Conservation (phyloP, 2,797 vertebrate species). For the Setipinna tenuifilis region DNA sequence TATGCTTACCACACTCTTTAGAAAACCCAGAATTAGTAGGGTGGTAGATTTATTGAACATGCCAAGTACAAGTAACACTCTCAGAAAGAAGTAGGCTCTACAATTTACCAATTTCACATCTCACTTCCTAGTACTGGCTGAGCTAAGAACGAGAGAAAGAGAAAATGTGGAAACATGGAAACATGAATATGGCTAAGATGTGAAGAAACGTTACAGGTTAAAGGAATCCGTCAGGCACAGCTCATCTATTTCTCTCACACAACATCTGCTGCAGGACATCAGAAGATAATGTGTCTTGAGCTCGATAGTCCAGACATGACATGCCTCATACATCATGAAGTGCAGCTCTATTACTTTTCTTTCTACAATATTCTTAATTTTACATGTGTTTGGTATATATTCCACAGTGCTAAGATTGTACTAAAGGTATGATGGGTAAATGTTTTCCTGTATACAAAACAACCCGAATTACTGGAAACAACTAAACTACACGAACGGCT, state of each 20-base stretch:
- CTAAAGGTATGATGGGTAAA: too few species aligned
- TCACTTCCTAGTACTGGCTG: neutral
- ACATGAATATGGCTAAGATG: neutral
- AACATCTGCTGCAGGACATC: neutral
- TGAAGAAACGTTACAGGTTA: neutral
- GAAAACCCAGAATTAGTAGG: neutral
- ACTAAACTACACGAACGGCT: neutral
- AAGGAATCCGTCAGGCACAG: neutral
- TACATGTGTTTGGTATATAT: too few species aligned
- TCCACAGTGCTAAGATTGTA: too few species aligned
- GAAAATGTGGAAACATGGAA: neutral
- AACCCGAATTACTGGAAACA: too few species aligned
- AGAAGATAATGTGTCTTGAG: neutral
- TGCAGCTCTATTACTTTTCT: too few species aligned
- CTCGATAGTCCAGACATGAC: neutral
- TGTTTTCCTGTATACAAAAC: too few species aligned
- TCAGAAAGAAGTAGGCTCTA: neutral
- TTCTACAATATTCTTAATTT: too few species aligned
- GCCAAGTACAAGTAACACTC: neutral
- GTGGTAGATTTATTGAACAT: constrained; percentile 4
- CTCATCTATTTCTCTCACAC: neutral
- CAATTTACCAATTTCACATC: neutral
- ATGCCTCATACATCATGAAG: too few species aligned
- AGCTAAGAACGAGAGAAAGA: neutral
- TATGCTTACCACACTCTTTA: neutral